Conservation (phyloP, 2,797 vertebrate genomes). For the Trachurus trachurus region DNA sequence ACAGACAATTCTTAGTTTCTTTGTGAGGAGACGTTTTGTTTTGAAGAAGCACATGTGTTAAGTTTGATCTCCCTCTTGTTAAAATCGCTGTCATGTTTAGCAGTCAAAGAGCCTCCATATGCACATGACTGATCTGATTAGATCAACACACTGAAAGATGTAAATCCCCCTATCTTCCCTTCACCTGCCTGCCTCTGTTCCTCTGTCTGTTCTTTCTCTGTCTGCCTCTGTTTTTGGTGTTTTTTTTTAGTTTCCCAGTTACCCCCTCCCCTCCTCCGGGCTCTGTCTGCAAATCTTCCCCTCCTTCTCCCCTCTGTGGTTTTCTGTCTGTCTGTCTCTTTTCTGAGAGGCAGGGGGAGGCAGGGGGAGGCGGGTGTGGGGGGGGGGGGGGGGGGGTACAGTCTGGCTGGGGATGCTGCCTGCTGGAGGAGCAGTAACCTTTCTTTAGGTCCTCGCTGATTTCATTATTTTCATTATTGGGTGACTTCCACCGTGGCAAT, state of each 20-base stretch:
- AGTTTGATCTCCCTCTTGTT: constrained; percentile 4
- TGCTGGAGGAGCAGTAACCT: constrained; percentile 68
- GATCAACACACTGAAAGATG: neutral
- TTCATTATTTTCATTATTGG: constrained; percentile 83
- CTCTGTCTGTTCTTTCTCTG: too few species aligned
- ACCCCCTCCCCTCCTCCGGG: constrained; percentile 22
- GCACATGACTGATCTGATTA: constrained; percentile 10
- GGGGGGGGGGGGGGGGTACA: constrained; percentile 2
- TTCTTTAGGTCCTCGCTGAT: constrained; percentile 78
- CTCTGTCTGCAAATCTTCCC: constrained; percentile 48
- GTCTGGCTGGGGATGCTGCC: constrained; percentile 62
- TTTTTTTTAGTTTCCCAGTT: constrained; percentile 14
- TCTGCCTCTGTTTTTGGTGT: too few species aligned
- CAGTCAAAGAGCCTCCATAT: constrained; percentile 6
- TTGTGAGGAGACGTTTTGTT: neutral
- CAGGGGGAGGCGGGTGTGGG: neutral
- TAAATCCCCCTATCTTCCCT: neutral
- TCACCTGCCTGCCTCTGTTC: constrained; percentile 7
- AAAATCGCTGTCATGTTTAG: constrained; percentile 15
- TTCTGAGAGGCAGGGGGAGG: neutral
- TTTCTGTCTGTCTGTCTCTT: constrained; percentile 60
- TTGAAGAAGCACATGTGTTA: neutral
- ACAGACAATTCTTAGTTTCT: neutral
- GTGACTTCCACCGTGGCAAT: constrained; percentile 82
- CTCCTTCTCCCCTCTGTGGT: constrained; percentile 28